Base-by-base conservation (phyloP, 2,797 vertebrate species). In the Pygocentrus nattereri region DNA sequence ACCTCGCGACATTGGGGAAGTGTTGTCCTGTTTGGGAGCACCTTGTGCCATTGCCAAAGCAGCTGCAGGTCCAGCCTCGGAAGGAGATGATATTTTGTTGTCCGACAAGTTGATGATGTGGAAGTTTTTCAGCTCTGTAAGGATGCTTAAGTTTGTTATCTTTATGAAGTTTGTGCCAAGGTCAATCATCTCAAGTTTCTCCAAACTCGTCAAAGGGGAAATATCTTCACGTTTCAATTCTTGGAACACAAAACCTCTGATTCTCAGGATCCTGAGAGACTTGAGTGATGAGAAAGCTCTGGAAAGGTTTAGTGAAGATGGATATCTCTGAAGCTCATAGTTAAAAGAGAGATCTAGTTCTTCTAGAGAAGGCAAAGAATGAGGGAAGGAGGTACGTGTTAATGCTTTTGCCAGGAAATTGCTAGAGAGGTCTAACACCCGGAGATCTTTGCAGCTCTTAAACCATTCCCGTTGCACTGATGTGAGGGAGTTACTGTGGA, bases 91-190 rank as follows among this genome's bases (percentile, higher is more conserved):
- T 91, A 99, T 98, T 93, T 98, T 99, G 90, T 99, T 99, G 86
- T 97, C 90, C 0, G 97, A 97, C 76, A 98, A 94, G 82, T 96
- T 96, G 82, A 99, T 95, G 78, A 96, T 90, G 87, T 94, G 92
- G 85, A 97, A 93, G 80, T 87, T 90, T 85, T 92, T 93, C 56
- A 99, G 92, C 23, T 95, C 19, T 84, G 92, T 90, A 54, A 99
- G 93, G 64, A 95, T 88, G 58, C 87, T 92, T 31, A 98, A 89
- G 80, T 99, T 82, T 52, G 93, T 93, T 72, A 96, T 89, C 94
- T 97, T 98, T 71, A 99, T 99, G 81, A 99, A 99, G 89, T 99
- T 99, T 78, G 96, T 98, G 23, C 97, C 97, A 0, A 99, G 93
- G 89, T 99, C 98, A 82, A 99, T 49, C 52, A 98, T 90, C 74